Base-by-base conservation (phyloP, 2,113 vertebrate species). In the Pollachius pollachius region DNA sequence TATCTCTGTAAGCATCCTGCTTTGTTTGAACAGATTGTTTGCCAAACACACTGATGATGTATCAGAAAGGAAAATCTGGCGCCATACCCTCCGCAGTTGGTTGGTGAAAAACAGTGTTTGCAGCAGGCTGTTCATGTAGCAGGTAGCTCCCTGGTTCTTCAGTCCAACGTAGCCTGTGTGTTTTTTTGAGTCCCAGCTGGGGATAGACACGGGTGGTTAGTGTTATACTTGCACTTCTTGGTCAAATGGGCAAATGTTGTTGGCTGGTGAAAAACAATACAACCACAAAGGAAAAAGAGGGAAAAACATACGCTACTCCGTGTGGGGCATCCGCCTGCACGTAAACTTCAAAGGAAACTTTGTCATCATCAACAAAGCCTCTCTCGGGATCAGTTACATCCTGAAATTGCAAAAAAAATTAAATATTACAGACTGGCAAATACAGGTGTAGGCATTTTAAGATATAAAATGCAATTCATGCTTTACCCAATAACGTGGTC, bases 51-150 rank as follows among this genome's bases (percentile, higher is more conserved):
- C 8, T 12, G 41, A 48, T 48, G 30, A 34, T 34, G 6, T 34
- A 34, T 7, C 30, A 34, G 30, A 34, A 48, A 9, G 12, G 41
- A 9, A 48, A 48, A 48, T 13, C 41, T 48, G 41, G 41, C 62
- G 11, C 21, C 80, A 82, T 90, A 99, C 97, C 96, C 96, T 93
- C 64, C 97, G 94, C 71, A 99, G 93, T 52, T 99, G 97, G 87
- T 99, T 99, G 77, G 97, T 99, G 89, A 99, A 99, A 92, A 99
- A 99, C 67, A 99, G 93, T 0, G 97, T 99, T 91, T 99, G 97
- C 78, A 99, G 92, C 78, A 99, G 93, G 88, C 97, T 99, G 88
- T 99, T 99, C 97, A 99, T 99, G 89, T 99, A 99, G 90, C 97
- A 99, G 2, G 97, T 99, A 3, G 97, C 97, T 88, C 97, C 97